Evolutionary conservation across 2,797 vertebrate genomes (phyloP), one percentile per base, ranked within the genome.

Genomic region (Dendrocincla fuliginosa): DNA sequence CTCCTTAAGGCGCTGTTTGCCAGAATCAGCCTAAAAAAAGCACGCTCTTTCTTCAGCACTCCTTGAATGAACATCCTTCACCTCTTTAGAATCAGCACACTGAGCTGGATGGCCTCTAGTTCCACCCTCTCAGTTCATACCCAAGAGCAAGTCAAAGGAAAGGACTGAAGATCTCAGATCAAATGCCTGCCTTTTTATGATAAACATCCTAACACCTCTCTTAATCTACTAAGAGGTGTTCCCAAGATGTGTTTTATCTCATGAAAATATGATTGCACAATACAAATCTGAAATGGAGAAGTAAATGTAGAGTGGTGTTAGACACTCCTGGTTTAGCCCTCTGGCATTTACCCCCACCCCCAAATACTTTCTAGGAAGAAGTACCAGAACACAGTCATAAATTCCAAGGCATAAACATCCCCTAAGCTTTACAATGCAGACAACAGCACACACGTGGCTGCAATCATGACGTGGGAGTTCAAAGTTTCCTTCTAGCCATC

Each of bases 151-250:
- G 24, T 18, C 19, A 49, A 23, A 73, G 16, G 56, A 50, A 30
- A 70, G 15, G 11, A 20, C 3, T 49, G 47, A 75, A 56, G 20
- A 49, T 5, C 13, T 32, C 35, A 47, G 17, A 61, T 3, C 42
- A 78, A 71, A 60, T 27, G 22, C 8, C 11, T 17, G 44, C 13
- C 24, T 88, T 74, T 67, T 57, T 16, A 30, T 9, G 11, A 50
- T 2, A 71, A 71, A 28, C 27, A 61, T 25, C 27, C 33, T 33
- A 49, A 24, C 4, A 13, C 3, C 24, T 49, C 49, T 74, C 52
- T 17, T 50, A 12, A 42, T 37, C 39, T 60, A 33, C 11, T 19
- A 87, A 33, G 11, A 74, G n/a, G 9, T 0, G 0, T 30, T 55
- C 11, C 28, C 41, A 60, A 56, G 23, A 42, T 5, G 49, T 59